Evolutionary conservation across 2,888 invertebrate genomes (phyloP), one percentile per base, ranked within the genome.

Genomic region (Sarcophaga rosellei): DNA sequence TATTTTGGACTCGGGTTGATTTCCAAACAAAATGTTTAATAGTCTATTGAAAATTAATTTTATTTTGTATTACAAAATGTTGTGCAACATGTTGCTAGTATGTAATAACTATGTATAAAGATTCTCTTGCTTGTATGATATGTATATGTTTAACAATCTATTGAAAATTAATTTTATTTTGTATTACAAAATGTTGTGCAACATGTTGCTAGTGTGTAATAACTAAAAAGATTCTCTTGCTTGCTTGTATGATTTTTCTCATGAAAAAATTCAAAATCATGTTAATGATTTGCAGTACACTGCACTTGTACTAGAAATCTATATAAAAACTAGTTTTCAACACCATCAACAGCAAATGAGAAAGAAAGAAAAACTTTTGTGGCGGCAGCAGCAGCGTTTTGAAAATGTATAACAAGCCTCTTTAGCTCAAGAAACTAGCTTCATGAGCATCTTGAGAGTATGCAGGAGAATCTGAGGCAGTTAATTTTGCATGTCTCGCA

Each of bases 281-380:
- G 92, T 90, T 92, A 91, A 90, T 92, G 92, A 92, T n/a, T n/a
- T n/a, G n/a, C 92, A 92, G 92, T 92, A 91, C 92, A 91, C 90
- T 91, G 91, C 90, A 91, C 91, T 91, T 89, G 90, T 80, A 85
- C 87, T 74, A 85, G 81, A 86, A 81, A 83, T 70, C 84, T 68
- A 84, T 45, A 83, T 81, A 74, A 85, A 72, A 85, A 87, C 87
- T 70, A 47, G 82, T 84, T 72, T 70, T 57, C 57, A 72, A 70
- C 21, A 35, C 35, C 10, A 35, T 2, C 35, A 10, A 35, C n/a
- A n/a, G n/a, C 8, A 35, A 35, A 35, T 10, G 35, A 84, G 74
- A 57, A 72, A 62, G 23, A 76, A 44, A 81, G 20, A 35, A 63
- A 59, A 35, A 57, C 57, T 57, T 57, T 59, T 17, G 47, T 45